A percentile compares a stretch with the other conserved stretches of the same genome.
Conservation (phyloP, 30 jellyfish, hydroid and myxozoan species). For the Clytia hemisphaerica region DNA sequence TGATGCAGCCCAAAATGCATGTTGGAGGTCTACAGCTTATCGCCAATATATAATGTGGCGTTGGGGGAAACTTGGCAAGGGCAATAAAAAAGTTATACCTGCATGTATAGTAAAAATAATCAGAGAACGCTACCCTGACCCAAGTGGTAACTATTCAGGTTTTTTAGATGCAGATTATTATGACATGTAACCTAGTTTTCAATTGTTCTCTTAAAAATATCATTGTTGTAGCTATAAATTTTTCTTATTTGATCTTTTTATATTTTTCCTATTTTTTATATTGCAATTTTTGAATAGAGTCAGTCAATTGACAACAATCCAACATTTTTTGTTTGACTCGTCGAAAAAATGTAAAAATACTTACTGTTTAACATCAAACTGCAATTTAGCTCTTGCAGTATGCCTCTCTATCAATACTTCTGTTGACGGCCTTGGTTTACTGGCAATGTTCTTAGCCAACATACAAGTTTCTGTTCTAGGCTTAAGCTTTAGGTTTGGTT, state of each 20-base stretch:
- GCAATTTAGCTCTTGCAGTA: no score
- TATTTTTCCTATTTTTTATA: no score
- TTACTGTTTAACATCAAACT: no score
- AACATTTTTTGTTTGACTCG: no score
- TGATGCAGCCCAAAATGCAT: slow-evolving; percentile 25
- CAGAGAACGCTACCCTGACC: slow-evolving; percentile 32
- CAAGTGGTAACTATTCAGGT: slow-evolving; percentile 9
- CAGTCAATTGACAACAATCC: no score
- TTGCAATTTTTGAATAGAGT: no score
- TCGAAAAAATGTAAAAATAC: no score
- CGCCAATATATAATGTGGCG: slow-evolving; percentile 36
- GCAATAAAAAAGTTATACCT: slow-evolving; percentile 42
- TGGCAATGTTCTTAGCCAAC: slow-evolving; percentile 11
- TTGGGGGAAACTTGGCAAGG: slow-evolving; percentile 34
- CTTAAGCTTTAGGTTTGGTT: background rate
- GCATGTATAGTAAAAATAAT: slow-evolving; percentile 12
- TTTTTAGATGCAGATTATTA: slow-evolving; percentile 26
- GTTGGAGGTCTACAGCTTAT: slow-evolving; percentile 36
- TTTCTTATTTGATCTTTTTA: no score
- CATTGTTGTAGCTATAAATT: background rate
- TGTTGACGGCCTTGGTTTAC: slow-evolving; percentile 8
- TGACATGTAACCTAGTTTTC: slow-evolving; percentile 2
- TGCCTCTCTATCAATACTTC: no score
- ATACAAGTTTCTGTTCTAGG: background rate
- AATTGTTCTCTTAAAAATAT: background rate